phyloP scores from a whole-genome alignment of 2,113 vertebrate genomes.

The Edolisoma coerulescens region DNA sequence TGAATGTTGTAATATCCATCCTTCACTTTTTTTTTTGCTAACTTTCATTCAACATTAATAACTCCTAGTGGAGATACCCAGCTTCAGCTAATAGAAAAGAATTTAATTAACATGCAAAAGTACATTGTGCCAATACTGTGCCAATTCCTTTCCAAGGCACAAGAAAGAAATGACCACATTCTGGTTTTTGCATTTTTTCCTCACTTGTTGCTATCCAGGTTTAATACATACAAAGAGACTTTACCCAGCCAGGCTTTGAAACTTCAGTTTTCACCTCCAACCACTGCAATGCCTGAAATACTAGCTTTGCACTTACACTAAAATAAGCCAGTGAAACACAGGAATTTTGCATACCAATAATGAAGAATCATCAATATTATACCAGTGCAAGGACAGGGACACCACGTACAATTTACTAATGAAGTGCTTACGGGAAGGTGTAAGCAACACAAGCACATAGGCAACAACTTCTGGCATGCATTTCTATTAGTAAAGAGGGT shows the following conservation, averaged over 20 bases:
- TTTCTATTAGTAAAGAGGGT: background rate
- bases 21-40: background rate
- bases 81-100: background rate
- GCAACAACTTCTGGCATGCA: background rate
- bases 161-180: background rate
- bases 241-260: background rate
- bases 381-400: rapidly evolving
- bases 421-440: rapidly evolving
- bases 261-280: background rate
- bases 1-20: rapidly evolving
- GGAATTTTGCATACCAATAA: background rate
- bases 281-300: background rate
- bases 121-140: background rate
- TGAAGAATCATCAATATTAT: background rate
- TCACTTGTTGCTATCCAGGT: background rate
- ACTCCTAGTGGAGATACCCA: background rate
- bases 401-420: background rate
- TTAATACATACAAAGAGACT: background rate
- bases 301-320: background rate
- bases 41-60: background rate
- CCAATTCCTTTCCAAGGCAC: background rate
- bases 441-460: background rate
- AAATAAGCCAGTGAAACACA: background rate
- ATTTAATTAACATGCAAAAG: background rate
- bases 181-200: background rate